phyloP scores from a whole-genome alignment of 2,113 vertebrate species.

The Paedocypris sp. region DNA sequence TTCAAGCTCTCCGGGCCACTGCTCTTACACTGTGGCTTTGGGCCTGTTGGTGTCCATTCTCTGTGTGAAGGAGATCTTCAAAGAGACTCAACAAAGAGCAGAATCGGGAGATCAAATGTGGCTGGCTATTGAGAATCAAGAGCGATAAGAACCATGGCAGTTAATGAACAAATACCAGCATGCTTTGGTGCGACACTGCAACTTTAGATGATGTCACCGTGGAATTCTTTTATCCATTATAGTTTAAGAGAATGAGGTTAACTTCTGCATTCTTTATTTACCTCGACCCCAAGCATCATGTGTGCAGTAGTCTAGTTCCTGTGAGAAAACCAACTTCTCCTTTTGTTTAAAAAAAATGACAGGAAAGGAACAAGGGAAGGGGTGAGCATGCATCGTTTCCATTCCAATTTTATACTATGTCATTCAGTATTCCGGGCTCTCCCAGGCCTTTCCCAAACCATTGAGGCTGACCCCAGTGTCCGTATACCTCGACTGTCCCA shows the following conservation, averaged over 20 bases:
- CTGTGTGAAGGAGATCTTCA: constrained; percentile 14
- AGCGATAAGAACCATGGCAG: not conserved
- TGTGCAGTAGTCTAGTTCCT: constrained; percentile 43
- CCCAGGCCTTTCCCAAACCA: constrained; percentile 56
- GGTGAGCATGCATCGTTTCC: constrained; percentile 47
- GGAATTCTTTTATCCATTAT: constrained; percentile 6
- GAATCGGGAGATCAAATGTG: not conserved
- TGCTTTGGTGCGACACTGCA: not conserved
- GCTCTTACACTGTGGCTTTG: constrained; percentile 4
- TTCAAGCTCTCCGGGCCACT: not conserved
- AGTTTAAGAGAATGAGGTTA: constrained; percentile 8
- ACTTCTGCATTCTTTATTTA: not conserved
- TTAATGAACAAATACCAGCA: constrained; percentile 1
- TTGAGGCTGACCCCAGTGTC: constrained; percentile 50
- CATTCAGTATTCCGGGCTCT: constrained; percentile 33
- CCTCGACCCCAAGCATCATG: constrained; percentile 25
- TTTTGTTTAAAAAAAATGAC: constrained; percentile 25
- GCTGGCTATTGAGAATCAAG: not conserved
- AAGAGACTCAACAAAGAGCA: not conserved
- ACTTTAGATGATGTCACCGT: not conserved
- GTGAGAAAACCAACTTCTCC: constrained; percentile 54
- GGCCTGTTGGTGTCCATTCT: not conserved
- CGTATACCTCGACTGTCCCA: constrained; percentile 52
- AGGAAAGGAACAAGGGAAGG: constrained; percentile 30
- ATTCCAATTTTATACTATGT: constrained; percentile 57